phyloP scores from a whole-genome alignment of 2,888 invertebrate genomes.

The Drosophila infuscata region DNA sequence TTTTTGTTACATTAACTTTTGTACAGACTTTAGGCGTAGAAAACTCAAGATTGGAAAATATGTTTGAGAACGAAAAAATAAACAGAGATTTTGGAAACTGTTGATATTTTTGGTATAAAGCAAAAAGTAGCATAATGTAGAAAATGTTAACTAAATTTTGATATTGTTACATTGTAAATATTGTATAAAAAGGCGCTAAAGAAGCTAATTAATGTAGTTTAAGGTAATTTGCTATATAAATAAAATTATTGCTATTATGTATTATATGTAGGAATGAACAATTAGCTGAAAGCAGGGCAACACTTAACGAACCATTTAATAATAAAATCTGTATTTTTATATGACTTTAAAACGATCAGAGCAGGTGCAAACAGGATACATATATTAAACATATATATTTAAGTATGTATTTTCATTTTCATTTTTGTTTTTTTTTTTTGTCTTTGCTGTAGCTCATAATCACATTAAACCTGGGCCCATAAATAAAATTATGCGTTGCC shows the following conservation, averaged over 20 bases:
- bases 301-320: conserved; percentile 40
- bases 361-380: conserved; percentile 41
- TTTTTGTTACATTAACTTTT: conserved; percentile 15
- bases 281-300: conserved; percentile 44
- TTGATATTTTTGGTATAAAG: conserved; percentile 4
- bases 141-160: conserved; percentile 1
- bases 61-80: background rate
- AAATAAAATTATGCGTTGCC: conserved; percentile 65
- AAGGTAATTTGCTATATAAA: conserved; percentile 2
- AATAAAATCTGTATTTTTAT: conserved; percentile 38
- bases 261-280: conserved; percentile 5
- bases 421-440: too few relatives aligned
- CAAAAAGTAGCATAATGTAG: background rate
- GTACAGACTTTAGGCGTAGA: background rate
- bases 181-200: background rate
- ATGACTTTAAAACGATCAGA: conserved; percentile 42
- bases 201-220: conserved; percentile 3
- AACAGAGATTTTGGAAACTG: background rate
- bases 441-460: conserved; percentile 53
- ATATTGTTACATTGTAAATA: conserved; percentile 63
- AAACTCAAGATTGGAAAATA: background rate
- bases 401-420: conserved; percentile 4
- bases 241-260: conserved; percentile 17
- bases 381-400: conserved; percentile 1
- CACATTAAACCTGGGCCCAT: conserved; percentile 65